phyloP scores from a whole-genome alignment of 2,797 vertebrate genomes.

The Smutsia gigantea region DNA sequence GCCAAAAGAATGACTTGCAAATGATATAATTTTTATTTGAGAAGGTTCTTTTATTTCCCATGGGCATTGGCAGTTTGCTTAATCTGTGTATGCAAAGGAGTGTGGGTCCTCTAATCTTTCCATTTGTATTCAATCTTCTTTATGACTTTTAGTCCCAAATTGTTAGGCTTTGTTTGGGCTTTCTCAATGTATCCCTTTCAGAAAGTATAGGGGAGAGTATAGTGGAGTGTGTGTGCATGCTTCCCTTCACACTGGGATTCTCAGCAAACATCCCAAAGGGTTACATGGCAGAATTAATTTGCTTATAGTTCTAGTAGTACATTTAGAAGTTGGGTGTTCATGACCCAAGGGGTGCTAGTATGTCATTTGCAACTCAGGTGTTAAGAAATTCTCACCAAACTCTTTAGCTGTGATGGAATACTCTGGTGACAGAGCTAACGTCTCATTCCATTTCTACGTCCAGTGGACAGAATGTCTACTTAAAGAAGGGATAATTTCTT shows the following conservation, averaged over 20 bases:
- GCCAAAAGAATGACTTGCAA: constrained; percentile 45
- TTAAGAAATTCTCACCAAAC: constrained; percentile 25
- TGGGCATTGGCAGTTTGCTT: constrained; percentile 14
- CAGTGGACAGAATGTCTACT: constrained; percentile 30
- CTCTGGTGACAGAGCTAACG: constrained; percentile 21
- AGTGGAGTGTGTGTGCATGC: background rate
- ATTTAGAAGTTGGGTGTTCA: background rate
- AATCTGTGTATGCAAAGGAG: constrained; percentile 51
- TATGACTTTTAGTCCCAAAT: constrained; percentile 45
- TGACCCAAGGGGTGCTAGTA: background rate
- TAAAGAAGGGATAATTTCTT: constrained; percentile 61
- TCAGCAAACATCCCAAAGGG: background rate
- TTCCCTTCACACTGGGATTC: background rate
- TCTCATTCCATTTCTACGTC: constrained; percentile 24
- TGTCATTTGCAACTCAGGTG: background rate
- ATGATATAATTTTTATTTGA: constrained; percentile 40
- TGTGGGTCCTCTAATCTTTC: background rate
- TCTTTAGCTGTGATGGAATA: constrained; percentile 1
- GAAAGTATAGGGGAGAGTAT: background rate
- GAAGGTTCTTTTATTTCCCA: background rate
- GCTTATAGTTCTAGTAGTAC: background rate
- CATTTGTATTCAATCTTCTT: constrained; percentile 45
- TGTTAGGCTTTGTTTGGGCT: constrained; percentile 48
- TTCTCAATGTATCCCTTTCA: constrained; percentile 34
- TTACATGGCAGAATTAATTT: background rate